Base-by-base conservation (phyloP, 2,113 vertebrate species). In the Hippocampus guttulatus region DNA sequence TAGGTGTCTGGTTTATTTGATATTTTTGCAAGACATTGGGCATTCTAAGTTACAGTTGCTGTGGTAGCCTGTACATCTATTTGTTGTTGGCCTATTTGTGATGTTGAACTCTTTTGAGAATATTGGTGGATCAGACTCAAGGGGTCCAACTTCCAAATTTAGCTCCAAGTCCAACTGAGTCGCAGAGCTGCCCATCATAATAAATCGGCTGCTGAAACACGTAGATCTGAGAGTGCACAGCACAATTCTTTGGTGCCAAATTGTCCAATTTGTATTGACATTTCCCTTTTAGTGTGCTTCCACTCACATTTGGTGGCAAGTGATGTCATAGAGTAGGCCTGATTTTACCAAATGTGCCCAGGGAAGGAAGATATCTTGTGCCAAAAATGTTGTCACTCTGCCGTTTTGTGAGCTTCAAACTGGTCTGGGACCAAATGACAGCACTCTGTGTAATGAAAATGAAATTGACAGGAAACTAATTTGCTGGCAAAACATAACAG, bases 401-500 rank as follows among this genome's bases (percentile, higher is more conserved):
- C 83, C 80, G 79, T 81, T 79, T 88, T 75, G 75, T 18, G 21
- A 64, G 75, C 63, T 75, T 55, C 43, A 79, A 38, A 72, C 70
- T 67, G 60, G 72, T 74, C 18, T 23, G 67, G 25, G 66, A 64
- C 43, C 67, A 80, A 84, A 83, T 80, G 40, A 82, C 60, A 60
- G 70, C 47, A 18, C 49, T 66, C 21, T 7, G 77, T 75, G 75
- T 81, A 69, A 63, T 65, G 25, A 47, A 82, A 79, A 82, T 78
- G 62, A 74, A 85, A 86, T 64, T 85, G 80, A 78, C 84, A 77
- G 74, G 77, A 81, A 85, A 86, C 79, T 71, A 21, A 65, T 78
- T 71, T 30, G 30, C 81, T 85, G 81, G 84, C 85, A 75, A 88
- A 85, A 83, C 76, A 81, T 43, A 84, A 71, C 65, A 77, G 47